Evolutionary conservation across 2,797 vertebrate genomes (phyloP).

Genomic region (Apodemus agrarius): DNA sequence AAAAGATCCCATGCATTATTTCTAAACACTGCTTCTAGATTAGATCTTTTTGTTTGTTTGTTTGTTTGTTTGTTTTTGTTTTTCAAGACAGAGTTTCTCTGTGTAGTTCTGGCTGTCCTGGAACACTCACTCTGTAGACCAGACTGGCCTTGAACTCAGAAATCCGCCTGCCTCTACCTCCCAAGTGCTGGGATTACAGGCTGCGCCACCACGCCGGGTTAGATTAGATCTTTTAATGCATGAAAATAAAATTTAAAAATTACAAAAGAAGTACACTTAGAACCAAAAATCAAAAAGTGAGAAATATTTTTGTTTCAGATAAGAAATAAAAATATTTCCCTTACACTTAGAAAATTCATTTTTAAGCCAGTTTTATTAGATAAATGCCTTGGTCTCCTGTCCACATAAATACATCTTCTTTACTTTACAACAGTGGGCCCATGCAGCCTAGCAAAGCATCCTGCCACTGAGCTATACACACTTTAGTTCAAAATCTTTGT

Average conservation of each 20-base stretch:
- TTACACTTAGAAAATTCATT: constrained; percentile 57
- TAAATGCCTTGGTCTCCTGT: constrained; percentile 45
- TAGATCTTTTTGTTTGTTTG: constrained; percentile 54
- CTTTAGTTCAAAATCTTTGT: constrained; percentile 15
- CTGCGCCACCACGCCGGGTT: too few species aligned
- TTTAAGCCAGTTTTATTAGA: constrained; percentile 64
- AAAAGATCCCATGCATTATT: background rate
- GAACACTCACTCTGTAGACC: too few species aligned
- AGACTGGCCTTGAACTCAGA: too few species aligned
- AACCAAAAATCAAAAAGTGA: constrained; percentile 48
- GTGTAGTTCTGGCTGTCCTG: too few species aligned
- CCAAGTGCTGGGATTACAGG: too few species aligned
- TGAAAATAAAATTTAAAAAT: constrained; percentile 49
- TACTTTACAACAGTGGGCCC: background rate
- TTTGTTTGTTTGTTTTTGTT: too few species aligned
- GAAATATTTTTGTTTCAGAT: constrained; percentile 56
- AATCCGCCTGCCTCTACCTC: too few species aligned
- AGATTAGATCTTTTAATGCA: constrained; percentile 51
- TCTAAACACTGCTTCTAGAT: constrained; percentile 42
- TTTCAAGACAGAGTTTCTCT: too few species aligned
- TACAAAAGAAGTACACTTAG: constrained; percentile 52
- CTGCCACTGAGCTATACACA: background rate
- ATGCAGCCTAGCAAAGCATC: background rate
- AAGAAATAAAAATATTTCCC: constrained; percentile 59
- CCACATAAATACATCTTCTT: background rate